A percentile compares a stretch with the other conserved stretches of the same genome.
Evolutionary conservation across 2,888 invertebrate genomes (phyloP).

Genomic region (Phalera bucephala): DNA sequence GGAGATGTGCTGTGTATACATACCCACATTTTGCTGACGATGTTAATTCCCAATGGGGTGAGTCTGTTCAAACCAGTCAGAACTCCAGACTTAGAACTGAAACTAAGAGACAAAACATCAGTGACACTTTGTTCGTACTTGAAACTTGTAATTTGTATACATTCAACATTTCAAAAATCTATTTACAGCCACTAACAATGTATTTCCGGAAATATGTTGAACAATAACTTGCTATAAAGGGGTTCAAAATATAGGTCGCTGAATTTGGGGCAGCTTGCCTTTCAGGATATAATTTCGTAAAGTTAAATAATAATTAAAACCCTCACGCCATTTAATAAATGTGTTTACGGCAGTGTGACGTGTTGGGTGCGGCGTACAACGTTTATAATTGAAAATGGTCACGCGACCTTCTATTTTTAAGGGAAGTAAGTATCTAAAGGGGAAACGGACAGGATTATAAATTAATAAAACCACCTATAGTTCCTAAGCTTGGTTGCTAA

Average conservation of each 20-base stretch:
- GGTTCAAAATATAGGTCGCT: slow-evolving; percentile 16
- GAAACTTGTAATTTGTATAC: too few species aligned
- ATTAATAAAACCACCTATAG: too few species aligned
- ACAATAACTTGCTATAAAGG: slow-evolving; percentile 3
- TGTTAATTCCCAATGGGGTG: too few species aligned
- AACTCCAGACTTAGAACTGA: too few species aligned
- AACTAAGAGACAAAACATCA: too few species aligned
- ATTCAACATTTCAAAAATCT: too few species aligned
- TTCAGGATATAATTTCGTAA: slow-evolving; percentile 31
- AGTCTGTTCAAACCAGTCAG: too few species aligned
- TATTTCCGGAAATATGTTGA: not conserved
- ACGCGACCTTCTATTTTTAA: slow-evolving; percentile 31
- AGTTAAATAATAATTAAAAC: slow-evolving; percentile 34
- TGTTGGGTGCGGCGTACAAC: slow-evolving; percentile 35
- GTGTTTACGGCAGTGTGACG: slow-evolving; percentile 38
- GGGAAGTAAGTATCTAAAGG: not conserved
- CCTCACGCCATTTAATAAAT: slow-evolving; percentile 40
- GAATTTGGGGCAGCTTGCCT: slow-evolving; percentile 28
- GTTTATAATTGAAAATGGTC: slow-evolving; percentile 51
- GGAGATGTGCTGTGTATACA: not conserved
- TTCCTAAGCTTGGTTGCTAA: too few species aligned
- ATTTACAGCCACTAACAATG: too few species aligned
- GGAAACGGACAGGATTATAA: too few species aligned
- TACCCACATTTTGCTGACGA: too few species aligned
- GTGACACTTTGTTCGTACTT: too few species aligned